phyloP scores from a whole-genome alignment of 1,140 invertebrate species.

The Dysdera silvatica region DNA sequence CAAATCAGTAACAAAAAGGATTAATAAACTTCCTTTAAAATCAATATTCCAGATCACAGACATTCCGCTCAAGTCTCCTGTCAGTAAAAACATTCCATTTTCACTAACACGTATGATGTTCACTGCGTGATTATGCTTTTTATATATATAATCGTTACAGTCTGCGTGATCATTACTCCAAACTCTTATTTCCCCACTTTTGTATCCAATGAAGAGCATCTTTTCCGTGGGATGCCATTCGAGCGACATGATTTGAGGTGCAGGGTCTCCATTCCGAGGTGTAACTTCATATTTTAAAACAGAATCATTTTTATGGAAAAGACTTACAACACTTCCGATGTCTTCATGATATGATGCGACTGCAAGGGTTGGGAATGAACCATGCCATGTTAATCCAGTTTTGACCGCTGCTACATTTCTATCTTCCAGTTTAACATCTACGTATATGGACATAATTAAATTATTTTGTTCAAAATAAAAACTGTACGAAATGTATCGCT shows the following conservation, averaged over 20 bases:
- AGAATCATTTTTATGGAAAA: constrained; percentile 80
- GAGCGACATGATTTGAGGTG: constrained; percentile 68
- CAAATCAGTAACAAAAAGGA: constrained; percentile 74
- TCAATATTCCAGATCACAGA: constrained; percentile 83
- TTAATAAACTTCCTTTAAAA: constrained; percentile 65
- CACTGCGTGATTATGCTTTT: constrained; percentile 70
- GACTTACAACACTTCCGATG: constrained; percentile 72
- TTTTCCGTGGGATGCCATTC: constrained; percentile 81
- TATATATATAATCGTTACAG: constrained; percentile 62
- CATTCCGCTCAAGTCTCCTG: constrained; percentile 68
- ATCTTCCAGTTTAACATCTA: constrained; percentile 32
- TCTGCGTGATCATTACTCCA: constrained; percentile 60
- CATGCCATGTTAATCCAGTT: constrained; percentile 58
- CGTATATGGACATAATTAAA: constrained; percentile 24
- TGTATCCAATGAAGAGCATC: constrained; percentile 77
- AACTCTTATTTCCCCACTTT: constrained; percentile 76
- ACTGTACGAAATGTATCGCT: no score
- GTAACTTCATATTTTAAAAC: constrained; percentile 68
- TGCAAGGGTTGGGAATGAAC: constrained; percentile 65
- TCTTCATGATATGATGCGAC: constrained; percentile 77
- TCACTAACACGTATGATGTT: constrained; percentile 64
- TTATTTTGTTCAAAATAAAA: no score
- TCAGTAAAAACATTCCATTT: constrained; percentile 70
- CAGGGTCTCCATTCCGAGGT: constrained; percentile 56
- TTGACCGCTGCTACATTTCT: constrained; percentile 18